Conservation (phyloP, 2,888 invertebrate genomes). For the Microctonus brassicae region DNA sequence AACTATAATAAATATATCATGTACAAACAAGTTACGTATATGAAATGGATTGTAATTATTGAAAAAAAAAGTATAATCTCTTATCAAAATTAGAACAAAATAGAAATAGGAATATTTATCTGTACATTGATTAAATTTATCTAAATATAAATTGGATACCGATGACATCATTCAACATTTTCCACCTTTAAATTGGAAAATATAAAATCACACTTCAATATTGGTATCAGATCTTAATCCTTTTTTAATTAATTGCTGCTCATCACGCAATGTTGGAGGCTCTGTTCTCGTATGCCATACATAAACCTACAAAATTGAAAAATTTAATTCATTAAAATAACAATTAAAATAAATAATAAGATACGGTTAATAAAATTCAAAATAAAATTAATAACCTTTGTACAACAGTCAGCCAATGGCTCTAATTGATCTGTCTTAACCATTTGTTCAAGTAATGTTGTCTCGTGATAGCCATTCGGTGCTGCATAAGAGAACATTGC, state of each 20-base stretch:
- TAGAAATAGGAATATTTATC: no score
- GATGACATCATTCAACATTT: background rate
- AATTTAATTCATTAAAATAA: constrained; percentile 1
- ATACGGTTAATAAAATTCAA: constrained; percentile 7
- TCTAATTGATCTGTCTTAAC: constrained; percentile 84
- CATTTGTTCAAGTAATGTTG: constrained; percentile 83
- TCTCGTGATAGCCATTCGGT: constrained; percentile 90
- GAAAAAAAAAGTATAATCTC: no score
- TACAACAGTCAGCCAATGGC: constrained; percentile 90
- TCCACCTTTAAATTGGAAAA: background rate
- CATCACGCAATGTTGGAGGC: constrained; percentile 82
- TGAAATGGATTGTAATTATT: background rate
- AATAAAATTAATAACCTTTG: constrained; percentile 73
- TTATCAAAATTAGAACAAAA: background rate
- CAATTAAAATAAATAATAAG: constrained; percentile 16
- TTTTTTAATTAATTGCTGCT: constrained; percentile 74
- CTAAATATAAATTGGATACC: background rate
- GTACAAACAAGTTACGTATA: no score
- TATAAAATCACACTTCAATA: constrained; percentile 73
- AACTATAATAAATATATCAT: no score
- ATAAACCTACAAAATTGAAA: constrained; percentile 75
- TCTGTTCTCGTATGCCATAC: constrained; percentile 99
- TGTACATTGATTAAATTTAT: background rate
- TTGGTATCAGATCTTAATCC: constrained; percentile 73
- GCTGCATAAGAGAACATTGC: constrained; percentile 88